Percentiles rank a stretch among this genome's conserved stretches.
phyloP scores from a whole-genome alignment of 92 coral and sea anemone genomes.

The Heliopora coerulea region DNA sequence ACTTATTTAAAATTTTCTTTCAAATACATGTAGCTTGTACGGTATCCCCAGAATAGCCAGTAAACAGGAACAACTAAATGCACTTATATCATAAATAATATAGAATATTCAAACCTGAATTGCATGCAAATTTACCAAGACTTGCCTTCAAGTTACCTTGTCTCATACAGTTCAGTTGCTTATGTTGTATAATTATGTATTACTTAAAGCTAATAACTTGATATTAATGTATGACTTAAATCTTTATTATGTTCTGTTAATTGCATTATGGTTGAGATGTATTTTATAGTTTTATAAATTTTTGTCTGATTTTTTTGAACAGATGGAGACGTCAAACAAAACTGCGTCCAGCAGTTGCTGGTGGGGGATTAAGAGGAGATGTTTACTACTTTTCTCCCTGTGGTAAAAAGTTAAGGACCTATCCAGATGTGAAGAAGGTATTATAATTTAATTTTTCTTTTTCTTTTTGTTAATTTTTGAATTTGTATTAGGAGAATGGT shows the following conservation, averaged over 20 bases:
- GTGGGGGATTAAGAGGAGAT: constrained; percentile 87
- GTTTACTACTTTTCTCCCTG: constrained; percentile 96
- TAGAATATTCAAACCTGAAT: too few species aligned
- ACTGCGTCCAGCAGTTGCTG: constrained; percentile 76
- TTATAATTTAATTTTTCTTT: not conserved
- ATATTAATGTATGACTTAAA: not conserved
- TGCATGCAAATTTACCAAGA: too few species aligned
- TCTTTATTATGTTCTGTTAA: not conserved
- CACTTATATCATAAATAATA: too few species aligned
- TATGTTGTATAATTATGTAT: not conserved
- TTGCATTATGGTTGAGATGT: not conserved
- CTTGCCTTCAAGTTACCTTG: too few species aligned
- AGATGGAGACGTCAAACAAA: constrained; percentile 96
- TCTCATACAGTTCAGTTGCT: not conserved
- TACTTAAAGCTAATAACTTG: constrained; percentile 1
- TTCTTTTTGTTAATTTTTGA: too few species aligned
- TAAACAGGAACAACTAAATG: too few species aligned
- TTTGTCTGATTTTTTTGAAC: not conserved
- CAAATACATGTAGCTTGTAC: too few species aligned
- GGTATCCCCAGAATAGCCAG: too few species aligned
- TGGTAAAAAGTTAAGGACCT: constrained; percentile 92
- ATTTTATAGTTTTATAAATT: not conserved
- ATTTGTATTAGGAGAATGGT: not conserved
- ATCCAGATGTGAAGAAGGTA: constrained; percentile 97
- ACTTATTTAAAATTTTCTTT: too few species aligned